These are phyloP conservation scores for Mantis religiosa DNA, from an alignment of 2,888 invertebrate species.

Conservation along the genomic window DNA sequence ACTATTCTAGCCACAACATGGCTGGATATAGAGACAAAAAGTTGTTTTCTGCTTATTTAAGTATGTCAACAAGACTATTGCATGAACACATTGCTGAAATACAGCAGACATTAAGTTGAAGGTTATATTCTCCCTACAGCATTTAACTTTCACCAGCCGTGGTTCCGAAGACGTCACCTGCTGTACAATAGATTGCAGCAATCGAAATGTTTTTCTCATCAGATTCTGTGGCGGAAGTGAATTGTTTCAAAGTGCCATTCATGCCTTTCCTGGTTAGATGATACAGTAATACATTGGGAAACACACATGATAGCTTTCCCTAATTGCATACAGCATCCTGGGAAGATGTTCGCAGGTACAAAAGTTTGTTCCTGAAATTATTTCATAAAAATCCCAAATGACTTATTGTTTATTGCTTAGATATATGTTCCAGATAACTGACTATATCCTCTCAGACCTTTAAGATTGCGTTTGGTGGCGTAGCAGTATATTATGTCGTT, in stretches of 20 bases:
- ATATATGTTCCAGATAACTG: too few relatives aligned
- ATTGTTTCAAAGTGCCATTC: not conserved
- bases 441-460: too few relatives aligned
- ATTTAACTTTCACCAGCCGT: not conserved
- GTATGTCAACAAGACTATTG: not conserved
- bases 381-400: too few relatives aligned
- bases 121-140: not conserved
- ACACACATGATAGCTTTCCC: not conserved
- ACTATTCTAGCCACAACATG: too few relatives aligned
- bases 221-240: not conserved
- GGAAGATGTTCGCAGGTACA: too few relatives aligned
- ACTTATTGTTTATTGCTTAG: too few relatives aligned
- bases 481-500: too few relatives aligned
- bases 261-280: not conserved
- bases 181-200: not conserved
- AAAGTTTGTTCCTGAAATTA: too few relatives aligned
- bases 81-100: not conserved
- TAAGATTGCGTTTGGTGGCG: too few relatives aligned
- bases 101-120: not conserved
- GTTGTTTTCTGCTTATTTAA: not conserved
- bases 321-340: too few relatives aligned
- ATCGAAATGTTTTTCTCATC: not conserved
- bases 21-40: too few relatives aligned
- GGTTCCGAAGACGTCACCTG: not conserved
- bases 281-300: not conserved